phyloP scores from a whole-genome alignment of 2,113 vertebrate genomes.

The Menidia beryllina region DNA sequence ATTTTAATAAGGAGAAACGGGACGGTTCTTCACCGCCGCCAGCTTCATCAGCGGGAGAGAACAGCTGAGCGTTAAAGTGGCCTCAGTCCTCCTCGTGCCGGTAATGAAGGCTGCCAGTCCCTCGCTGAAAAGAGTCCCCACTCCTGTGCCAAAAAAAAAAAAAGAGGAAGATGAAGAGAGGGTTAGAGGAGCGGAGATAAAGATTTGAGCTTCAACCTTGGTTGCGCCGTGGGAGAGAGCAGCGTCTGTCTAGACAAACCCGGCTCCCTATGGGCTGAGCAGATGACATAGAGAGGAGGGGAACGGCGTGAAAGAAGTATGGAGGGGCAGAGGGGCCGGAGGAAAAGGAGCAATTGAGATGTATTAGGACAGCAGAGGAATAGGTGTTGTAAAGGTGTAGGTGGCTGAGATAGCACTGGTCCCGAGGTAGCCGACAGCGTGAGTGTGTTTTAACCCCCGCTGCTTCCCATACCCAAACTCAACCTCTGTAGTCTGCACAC shows the following conservation, averaged over 20 bases:
- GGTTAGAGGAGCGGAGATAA: constrained; percentile 39
- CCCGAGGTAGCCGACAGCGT: constrained; percentile 69
- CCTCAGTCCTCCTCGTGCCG: constrained; percentile 15
- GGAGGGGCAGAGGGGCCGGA: constrained; percentile 45
- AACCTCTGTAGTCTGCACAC: constrained; percentile 62
- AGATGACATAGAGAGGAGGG: constrained; percentile 66
- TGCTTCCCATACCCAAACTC: constrained; percentile 74
- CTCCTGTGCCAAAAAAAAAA: constrained; percentile 31
- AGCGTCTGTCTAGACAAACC: constrained; percentile 72
- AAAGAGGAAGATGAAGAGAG: constrained; percentile 27
- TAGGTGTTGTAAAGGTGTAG: constrained; percentile 73
- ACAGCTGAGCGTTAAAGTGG: constrained; percentile 35
- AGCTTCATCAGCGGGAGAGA: constrained; percentile 9
- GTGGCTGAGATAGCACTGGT: constrained; percentile 52
- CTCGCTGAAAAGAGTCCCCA: constrained; percentile 18
- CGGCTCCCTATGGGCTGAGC: constrained; percentile 64
- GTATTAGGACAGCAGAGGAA: constrained; percentile 71
- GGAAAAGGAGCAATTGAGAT: constrained; percentile 64
- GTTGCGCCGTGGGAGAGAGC: constrained; percentile 65
- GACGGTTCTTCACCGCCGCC: neutral
- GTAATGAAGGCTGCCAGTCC: constrained; percentile 24
- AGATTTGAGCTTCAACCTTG: constrained; percentile 75
- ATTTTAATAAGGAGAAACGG: constrained; percentile 1
- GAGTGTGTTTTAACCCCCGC: constrained; percentile 72
- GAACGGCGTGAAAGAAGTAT: constrained; percentile 63